These are phyloP conservation scores for Rhopalosiphum nymphaeae DNA, from an alignment of 2,888 invertebrate genomes.

Conservation along the genomic window DNA sequence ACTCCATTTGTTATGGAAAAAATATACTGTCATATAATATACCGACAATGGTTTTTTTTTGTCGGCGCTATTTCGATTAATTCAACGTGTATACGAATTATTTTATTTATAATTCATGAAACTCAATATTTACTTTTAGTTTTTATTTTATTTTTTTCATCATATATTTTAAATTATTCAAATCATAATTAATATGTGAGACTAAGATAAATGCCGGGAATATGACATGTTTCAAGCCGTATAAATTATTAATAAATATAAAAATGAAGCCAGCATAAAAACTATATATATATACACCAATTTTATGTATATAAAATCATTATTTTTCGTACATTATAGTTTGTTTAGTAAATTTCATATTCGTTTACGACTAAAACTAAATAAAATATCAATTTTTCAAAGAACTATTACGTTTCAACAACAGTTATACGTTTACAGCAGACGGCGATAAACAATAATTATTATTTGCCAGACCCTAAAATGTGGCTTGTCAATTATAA, in stretches of 20 bases:
- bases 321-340: not conserved
- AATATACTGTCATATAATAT: not conserved
- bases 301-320: not conserved
- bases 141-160: not conserved
- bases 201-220: not conserved
- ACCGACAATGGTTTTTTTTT: not conserved
- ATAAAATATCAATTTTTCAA: not conserved
- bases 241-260: slow-evolving; percentile 22
- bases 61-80: not conserved
- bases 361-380: not conserved
- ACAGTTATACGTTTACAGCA: not conserved
- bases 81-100: not conserved
- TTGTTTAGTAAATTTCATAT: not conserved
- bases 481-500: not conserved
- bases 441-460: not conserved
- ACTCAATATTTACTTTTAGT: slow-evolving; percentile 10
- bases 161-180: slow-evolving; percentile 30
- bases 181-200: slow-evolving; percentile 22
- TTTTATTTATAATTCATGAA: slow-evolving; percentile 10
- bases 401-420: not conserved
- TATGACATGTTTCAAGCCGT: not conserved
- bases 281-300: not conserved
- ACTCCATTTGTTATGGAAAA: not conserved
- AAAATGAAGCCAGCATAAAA: not conserved
- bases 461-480: not conserved